These are phyloP conservation scores for Nemoura dubitans DNA, from an alignment of 2,888 invertebrate genomes.

Conservation along the genomic window DNA sequence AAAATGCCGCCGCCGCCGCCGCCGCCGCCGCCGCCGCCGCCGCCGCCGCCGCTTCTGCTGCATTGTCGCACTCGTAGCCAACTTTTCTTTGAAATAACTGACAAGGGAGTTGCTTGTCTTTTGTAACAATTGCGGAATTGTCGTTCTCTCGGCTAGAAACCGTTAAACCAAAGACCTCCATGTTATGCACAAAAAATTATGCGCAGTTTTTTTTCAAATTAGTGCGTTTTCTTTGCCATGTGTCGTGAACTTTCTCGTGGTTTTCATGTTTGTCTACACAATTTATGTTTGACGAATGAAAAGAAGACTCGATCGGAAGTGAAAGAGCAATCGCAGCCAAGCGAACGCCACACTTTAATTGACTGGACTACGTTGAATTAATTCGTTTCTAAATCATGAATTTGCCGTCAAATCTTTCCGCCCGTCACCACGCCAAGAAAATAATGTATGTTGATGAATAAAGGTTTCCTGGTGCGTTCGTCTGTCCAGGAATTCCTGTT, in stretches of 20 bases:
- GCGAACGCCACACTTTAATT: not conserved
- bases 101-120: conserved; percentile 43
- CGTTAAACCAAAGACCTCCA: not conserved
- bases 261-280: not conserved
- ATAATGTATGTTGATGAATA: not conserved
- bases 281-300: not conserved
- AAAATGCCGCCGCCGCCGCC: conserved; percentile 28
- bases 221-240: not conserved
- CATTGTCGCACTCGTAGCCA: conserved; percentile 28
- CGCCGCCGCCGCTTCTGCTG: not conserved
- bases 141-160: not conserved
- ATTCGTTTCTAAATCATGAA: not conserved
- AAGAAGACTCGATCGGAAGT: not conserved
- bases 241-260: not conserved
- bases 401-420: not conserved
- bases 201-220: not conserved
- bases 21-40: conserved; percentile 22
- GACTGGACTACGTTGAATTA: not conserved
- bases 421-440: not conserved
- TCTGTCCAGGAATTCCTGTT: not conserved
- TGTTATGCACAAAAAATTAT: not conserved
- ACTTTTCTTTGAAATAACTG: conserved; percentile 44
- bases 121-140: conserved; percentile 19
- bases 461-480: not conserved
- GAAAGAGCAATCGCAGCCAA: not conserved